Evolutionary conservation across 1,140 invertebrate genomes (phyloP), one percentile per base, ranked within the genome.

Genomic region (Rhagoletis pomonella): DNA sequence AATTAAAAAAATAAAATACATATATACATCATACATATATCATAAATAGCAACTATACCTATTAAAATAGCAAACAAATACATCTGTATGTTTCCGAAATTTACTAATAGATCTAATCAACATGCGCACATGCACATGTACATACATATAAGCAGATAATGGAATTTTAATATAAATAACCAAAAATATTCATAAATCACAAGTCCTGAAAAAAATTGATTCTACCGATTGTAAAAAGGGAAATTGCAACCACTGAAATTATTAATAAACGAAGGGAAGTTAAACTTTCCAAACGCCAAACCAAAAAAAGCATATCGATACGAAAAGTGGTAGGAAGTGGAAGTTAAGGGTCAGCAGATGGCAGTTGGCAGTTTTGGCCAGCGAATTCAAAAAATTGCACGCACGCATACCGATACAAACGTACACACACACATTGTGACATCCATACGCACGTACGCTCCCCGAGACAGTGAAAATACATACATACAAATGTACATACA

Each of bases 381-480:
- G 64, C 17, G 59, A 55, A 73, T 87, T 58, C 62, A 9, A 69
- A 87, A 44, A 73, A 55, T 86, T 86, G 47, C 64, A 87, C 87
- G 89, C 87, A 42, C 85, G 87, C 62, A 84, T 85, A 85, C 60
- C 81, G 44, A 88, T 62, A 87, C 87, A 89, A 86, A 42, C 84
- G 87, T 55, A 86, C 86, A 86, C 64, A 87, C 77, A 62, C 58
- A 87, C 29, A 17, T 44, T 89, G 87, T 67, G 44, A 29, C 29
- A 29, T 29, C 29, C 29, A 29, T 67, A 85, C 64, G 47, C 14
- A 55, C 77, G 12, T 55, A 86, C 67, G 50, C 64, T 44, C 47
- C n/a, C 77, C 77, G 77, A 58, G 58, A 84, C 42, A 55, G 19
- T 6, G 42, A n/a, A 47, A 6, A 58, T 14, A 86, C 4, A 47